Evolutionary conservation across 2,113 vertebrate genomes (phyloP), one percentile per base, ranked within the genome.

Genomic region (Rhynchomys soricoides): DNA sequence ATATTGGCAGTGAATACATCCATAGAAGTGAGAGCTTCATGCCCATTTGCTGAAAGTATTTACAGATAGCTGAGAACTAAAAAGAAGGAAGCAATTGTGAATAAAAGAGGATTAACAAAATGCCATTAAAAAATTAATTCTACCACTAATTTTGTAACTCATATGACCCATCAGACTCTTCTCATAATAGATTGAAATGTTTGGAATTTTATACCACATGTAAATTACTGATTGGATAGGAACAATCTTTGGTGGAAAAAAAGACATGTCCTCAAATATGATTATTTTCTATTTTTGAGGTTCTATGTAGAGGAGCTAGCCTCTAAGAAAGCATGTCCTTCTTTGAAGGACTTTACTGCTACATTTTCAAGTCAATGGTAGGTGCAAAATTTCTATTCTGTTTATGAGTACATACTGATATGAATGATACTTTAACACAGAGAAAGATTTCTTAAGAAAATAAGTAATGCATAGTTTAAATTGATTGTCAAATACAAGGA

Each of bases 41-140:
- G 22, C 24, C 82, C 17, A 96, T 87, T 90, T 90, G 11, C 9
- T 57, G 26, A 50, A 15, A 29, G 0, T 55, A 40, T 91, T 55
- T 97, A 62, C 16, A 75, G 48, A 22, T 48, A 79, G n/a, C 7
- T 91, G n/a, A 11, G 94, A 96, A 96, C 5, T 16, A 31, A 16
- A 31, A 57, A 17, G n/a, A 52, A 64, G 1, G 45, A 95, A 57
- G 19, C 13, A 91, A n/a, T 62, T 85, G 57, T 50, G n/a, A 82
- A 59, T 93, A 77, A 89, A 89, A 10, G 22, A 31, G 37, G 9
- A 26, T 71, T 64, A 89, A 10, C 6, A 92, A 43, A 77, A 50
- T 3, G 88, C 37, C 52, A 93, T 0, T 19, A 48, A 43, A 88
- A 34, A 22, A 0, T 62, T 21, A 91, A n/a, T 92, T 91, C n/a